phyloP scores from a whole-genome alignment of 2,888 invertebrate genomes.

The Metopia argyrocephala region DNA sequence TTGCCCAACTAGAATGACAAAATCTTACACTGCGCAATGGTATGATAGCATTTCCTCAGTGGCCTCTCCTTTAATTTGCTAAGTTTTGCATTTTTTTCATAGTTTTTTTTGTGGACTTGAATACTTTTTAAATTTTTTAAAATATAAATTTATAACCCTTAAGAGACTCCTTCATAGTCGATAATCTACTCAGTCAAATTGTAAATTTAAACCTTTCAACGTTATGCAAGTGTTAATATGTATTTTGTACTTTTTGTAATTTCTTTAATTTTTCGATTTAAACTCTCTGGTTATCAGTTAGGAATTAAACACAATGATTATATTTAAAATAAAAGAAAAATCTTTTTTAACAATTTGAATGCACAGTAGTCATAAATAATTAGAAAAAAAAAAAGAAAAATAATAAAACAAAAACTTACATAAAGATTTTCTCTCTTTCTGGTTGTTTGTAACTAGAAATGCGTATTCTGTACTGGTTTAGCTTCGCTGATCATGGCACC shows the following conservation, averaged over 20 bases:
- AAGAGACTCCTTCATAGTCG: not conserved
- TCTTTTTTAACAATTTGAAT: constrained; percentile 12
- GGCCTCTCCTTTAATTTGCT: too few relatives aligned
- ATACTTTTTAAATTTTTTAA: too few relatives aligned
- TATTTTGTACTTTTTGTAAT: constrained; percentile 2
- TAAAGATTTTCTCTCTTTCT: not conserved
- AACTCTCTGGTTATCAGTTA: not conserved
- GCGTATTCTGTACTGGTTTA: constrained; percentile 67
- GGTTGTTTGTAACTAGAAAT: constrained; percentile 68
- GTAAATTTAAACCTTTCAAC: not conserved
- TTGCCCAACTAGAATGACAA: too few relatives aligned
- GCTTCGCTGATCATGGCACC: constrained; percentile 63
- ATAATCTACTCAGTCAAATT: not conserved
- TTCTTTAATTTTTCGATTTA: not conserved
- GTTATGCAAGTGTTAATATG: not conserved
- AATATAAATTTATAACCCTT: not conserved
- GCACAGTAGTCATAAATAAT: not conserved
- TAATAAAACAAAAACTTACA: not conserved
- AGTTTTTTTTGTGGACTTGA: too few relatives aligned
- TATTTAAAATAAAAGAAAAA: constrained; percentile 32
- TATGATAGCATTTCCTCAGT: too few relatives aligned
- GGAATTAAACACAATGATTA: constrained; percentile 17
- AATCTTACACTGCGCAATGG: too few relatives aligned
- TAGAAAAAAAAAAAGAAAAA: not conserved
- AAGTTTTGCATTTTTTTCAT: too few relatives aligned